Base-by-base conservation (phyloP, 2,113 vertebrate genomes). In the Scomber colias region DNA sequence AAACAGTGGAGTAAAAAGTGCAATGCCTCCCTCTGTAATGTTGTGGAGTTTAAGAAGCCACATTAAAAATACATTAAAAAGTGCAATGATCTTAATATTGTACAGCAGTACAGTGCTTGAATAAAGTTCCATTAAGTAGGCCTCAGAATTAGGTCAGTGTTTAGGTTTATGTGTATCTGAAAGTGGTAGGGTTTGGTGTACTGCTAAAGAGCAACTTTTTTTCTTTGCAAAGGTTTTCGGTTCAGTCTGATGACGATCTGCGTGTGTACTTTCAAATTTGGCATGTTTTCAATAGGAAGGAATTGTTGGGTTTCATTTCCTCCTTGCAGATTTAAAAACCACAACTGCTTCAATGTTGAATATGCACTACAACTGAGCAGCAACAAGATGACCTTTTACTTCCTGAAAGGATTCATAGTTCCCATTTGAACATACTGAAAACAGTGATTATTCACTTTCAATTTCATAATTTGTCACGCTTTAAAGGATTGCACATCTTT, bases 271-370 rank as follows among this genome's bases (percentile, higher is more conserved):
- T n/a, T 5, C 2, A 62, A 44, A 61, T 14, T 16, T 14, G 14
- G 0, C 7, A 3, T 27, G 2, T 53, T 60, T 49, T 53, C 46
- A 59, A 27, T 30, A 19, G 3, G 3, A 51, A 27, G n/a, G 15
- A 57, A 62, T 27, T 5, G 3, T 16, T 16, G 0, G 17, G 46
- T 81, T 55, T 85, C 53, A 44, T 31, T 79, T 87, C 54, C 49
- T 51, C n/a, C 46, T 50, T 49, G 8, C 27, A 2, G 40, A 49
- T 74, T 19, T 30, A 8, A 49, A 49, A 17, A 30, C 4, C 19
- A 4, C 11, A 3, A 65, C 19, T 7, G 19, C 44, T 44, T 50
- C 0, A 1, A 13, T 30, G 45, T 65, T 5, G 30, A 13, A 27
- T n/a, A 21, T 9, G 8, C 4, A 19, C 3, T 21, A 55, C 27